Evolutionary conservation across 2,797 vertebrate species (phyloP).

Genomic region (Tragelaphus oryx): DNA sequence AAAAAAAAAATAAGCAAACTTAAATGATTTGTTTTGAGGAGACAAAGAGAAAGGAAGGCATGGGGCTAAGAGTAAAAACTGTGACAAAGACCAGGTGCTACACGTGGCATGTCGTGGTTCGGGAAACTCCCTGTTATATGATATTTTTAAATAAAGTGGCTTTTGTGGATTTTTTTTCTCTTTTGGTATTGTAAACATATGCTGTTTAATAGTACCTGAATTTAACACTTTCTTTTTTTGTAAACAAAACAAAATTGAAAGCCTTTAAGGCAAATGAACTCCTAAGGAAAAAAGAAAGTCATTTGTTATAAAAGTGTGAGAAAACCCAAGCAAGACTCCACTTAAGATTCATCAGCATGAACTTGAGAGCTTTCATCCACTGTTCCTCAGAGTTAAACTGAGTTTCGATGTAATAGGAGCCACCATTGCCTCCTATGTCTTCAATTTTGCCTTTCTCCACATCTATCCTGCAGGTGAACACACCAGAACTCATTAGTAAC

Average conservation of each 20-base stretch:
- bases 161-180: constrained; percentile 69
- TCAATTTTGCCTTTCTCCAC: constrained; percentile 99
- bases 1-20: constrained; percentile 5
- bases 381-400: constrained; percentile 99
- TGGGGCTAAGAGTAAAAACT: neutral
- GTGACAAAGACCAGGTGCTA: neutral
- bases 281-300: constrained; percentile 46
- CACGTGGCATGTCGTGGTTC: constrained; percentile 48
- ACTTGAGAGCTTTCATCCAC: constrained; percentile 98
- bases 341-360: constrained; percentile 98
- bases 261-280: constrained; percentile 25
- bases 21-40: constrained; percentile 55
- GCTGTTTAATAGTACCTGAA: constrained; percentile 63
- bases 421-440: constrained; percentile 95
- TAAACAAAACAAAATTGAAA: constrained; percentile 48
- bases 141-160: constrained; percentile 78
- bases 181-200: constrained; percentile 79
- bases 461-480: constrained; percentile 89
- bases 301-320: constrained; percentile 96
- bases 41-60: neutral
- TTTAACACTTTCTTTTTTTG: constrained; percentile 61
- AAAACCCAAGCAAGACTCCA: constrained; percentile 99
- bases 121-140: constrained; percentile 47
- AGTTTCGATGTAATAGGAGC: constrained; percentile 98
- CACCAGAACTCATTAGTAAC: constrained; percentile 40